Base-by-base conservation (phyloP, 2,797 vertebrate genomes). In the Mergus octosetaceus region DNA sequence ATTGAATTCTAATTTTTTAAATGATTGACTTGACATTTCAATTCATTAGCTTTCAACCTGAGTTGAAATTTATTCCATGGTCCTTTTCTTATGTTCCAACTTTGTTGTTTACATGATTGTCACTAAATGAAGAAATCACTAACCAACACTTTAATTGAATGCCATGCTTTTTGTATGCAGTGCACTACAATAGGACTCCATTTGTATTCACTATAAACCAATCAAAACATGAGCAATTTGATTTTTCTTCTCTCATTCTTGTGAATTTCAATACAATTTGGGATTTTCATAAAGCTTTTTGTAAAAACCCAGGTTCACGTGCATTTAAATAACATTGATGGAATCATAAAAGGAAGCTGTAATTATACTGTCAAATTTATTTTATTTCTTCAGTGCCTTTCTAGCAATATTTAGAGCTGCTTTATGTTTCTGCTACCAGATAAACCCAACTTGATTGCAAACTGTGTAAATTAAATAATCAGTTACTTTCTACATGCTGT, bases 361-460 rank as follows among this genome's bases (percentile, higher is more conserved):
- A 96, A 95, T 96, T 96, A 96, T 89, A 80, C 43, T 97, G 94
- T 93, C 90, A 89, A 71, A 78, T 78, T 90, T 89, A 76, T 93
- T 95, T 95, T 91, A 94, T 90, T 95, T 89, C 75, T 92, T 93
- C 78, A 84, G 60, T 87, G 72, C 73, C 34, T 75, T 95, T 89
- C 78, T 73, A 85, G 62, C 65, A 96, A 95, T 95, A 95, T 95
- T 95, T 95, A 92, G 90, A 90, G 32, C 69, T 93, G 65, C 65
- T 94, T 81, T 87, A 22, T 80, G 39, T 89, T 95, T 87, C 81
- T 65, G 32, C 79, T 74, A 66, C 58, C 43, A 92, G 93, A 93
- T 57, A 93, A 93, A 89, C 54, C 51, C 41, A 38, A 78, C 53
- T 83, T 85, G 66, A 96, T 84, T 87, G 81, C 85, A 86, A 95